Base-by-base conservation (phyloP, 2,888 invertebrate species). In the Drosophila nr. fundita region DNA sequence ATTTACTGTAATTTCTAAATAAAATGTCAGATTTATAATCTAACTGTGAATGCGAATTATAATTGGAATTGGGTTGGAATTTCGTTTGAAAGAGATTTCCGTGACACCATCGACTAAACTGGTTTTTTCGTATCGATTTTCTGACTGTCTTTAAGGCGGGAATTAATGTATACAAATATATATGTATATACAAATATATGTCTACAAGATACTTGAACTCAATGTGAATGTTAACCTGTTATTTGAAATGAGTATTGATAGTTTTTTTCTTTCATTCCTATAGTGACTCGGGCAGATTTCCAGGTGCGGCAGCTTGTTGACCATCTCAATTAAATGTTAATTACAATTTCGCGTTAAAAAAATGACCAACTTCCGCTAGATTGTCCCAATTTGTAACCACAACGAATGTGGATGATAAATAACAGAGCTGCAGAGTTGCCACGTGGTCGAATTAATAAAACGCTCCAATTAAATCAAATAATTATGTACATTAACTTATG, bases 311-410 rank as follows among this genome's bases (percentile, higher is more conserved):
- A 21, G 50, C 18, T 15, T 27, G 62, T 27, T 42, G 58, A 42
- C 27, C 48, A 52, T 29, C 40, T 42, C n/a, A 13, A 49, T 54
- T 67, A 54, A 65, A 68, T 32, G 11, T n/a, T 61, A 38, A 65
- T 50, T 50, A 50, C 53, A 36, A 74, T 69, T 75, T 76, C 73
- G 74, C 68, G 70, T 73, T 57, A 69, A 82, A 74, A 87, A 87
- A 87, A 87, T 80, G 73, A 76, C 55, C 65, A 85, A 82, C 76
- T 77, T 84, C 86, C 83, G 83, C 50, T 70, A 68, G 67, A 65
- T 77, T 68, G 68, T 61, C 61, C 62, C 68, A 68, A 66, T 67
- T 79, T 74, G 55, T 68, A 53, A 55, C 53, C 57, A 68, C 45
- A 69, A 21, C 49, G 34, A 57, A 50, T 50, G 58, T 6, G 38